phyloP scores from a whole-genome alignment of 2,113 vertebrate species.

The Morphnarchus princeps region DNA sequence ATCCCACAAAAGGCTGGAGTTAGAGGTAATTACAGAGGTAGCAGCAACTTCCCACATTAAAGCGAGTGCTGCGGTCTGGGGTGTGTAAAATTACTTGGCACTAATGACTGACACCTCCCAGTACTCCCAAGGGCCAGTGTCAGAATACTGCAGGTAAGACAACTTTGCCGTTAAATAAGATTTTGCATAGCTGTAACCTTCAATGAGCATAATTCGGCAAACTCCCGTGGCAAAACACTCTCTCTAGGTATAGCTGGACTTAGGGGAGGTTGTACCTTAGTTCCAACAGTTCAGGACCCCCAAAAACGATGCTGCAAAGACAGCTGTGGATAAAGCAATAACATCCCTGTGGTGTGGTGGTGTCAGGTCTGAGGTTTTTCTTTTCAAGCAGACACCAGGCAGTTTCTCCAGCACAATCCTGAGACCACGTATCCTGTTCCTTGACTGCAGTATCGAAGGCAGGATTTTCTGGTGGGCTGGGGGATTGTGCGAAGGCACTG shows the following conservation, averaged over 20 bases:
- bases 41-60: not conserved
- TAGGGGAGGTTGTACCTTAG: not conserved
- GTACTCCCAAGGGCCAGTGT: not conserved
- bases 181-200: not conserved
- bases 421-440: not conserved
- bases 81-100: too few relatives aligned
- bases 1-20: not conserved
- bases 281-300: too few relatives aligned
- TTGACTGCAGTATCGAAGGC: not conserved
- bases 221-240: not conserved
- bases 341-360: fast-evolving
- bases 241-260: not conserved
- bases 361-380: not conserved
- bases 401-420: not conserved
- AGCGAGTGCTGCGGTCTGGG: not conserved
- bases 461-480: not conserved
- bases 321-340: not conserved
- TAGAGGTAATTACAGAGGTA: not conserved
- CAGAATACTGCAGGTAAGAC: not conserved
- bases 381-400: not conserved
- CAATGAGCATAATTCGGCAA: not conserved
- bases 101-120: not conserved
- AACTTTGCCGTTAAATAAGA: not conserved
- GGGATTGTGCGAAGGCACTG: too few relatives aligned
- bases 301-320: not conserved